Conservation (phyloP, 64 coral and sea anemone genomes). For the Acropora tenuis region DNA sequence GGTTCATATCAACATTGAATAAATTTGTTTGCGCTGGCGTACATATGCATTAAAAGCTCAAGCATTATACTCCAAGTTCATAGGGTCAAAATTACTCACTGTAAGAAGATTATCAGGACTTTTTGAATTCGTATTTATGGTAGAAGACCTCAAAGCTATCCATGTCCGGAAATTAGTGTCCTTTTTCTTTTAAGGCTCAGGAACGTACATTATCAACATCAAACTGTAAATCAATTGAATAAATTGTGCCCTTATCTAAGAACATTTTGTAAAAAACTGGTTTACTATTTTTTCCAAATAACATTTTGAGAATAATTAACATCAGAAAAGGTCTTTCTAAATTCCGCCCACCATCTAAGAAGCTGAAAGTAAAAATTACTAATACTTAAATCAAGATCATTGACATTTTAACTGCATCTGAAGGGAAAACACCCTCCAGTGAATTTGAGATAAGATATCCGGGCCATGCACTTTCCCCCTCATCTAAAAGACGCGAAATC, state of each 20-base stretch:
- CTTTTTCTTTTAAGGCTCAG: not conserved
- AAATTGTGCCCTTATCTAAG: not conserved
- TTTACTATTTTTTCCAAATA: constrained; percentile 17
- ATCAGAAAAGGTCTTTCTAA: constrained; percentile 16
- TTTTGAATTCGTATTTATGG: constrained; percentile 2
- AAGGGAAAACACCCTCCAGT: constrained; percentile 5
- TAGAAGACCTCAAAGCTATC: constrained; percentile 3
- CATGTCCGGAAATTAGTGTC: not conserved
- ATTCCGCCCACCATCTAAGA: not conserved
- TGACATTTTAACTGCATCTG: not conserved
- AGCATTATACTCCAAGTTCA: not conserved
- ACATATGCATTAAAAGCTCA: no score
- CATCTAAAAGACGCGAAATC: constrained; percentile 9
- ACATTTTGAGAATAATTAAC: constrained; percentile 16
- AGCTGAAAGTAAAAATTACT: not conserved
- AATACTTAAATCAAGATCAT: constrained; percentile 11
- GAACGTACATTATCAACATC: not conserved
- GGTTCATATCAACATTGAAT: not conserved
- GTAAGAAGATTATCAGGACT: not conserved
- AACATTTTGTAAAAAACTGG: not conserved
- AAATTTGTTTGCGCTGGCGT: no score
- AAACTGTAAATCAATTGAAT: not conserved
- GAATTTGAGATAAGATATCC: not conserved
- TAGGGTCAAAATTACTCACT: not conserved
- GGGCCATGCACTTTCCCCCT: not conserved